These are phyloP conservation scores for Caerostris darwini DNA, from an alignment of 1,140 invertebrate genomes.

Conservation along the genomic window DNA sequence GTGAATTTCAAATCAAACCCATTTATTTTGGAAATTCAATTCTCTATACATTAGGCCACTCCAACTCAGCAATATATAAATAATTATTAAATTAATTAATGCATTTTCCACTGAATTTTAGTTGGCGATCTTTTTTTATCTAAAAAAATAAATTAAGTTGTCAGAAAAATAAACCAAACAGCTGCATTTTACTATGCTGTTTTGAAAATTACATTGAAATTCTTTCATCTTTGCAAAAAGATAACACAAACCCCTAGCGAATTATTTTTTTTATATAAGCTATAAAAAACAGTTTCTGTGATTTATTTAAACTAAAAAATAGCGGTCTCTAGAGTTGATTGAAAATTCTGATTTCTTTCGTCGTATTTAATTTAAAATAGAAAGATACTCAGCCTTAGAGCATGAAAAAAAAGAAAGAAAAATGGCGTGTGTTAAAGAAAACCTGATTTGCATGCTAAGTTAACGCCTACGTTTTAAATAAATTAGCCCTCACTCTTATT, in stretches of 20 bases:
- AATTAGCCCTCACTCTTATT: slow-evolving; percentile 3
- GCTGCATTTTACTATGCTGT: not conserved
- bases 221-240: not conserved
- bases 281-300: not conserved
- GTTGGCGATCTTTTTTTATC: no score
- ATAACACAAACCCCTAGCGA: not conserved
- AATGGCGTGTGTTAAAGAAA: not conserved
- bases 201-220: not conserved
- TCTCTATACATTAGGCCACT: no score
- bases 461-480: slow-evolving; percentile 49
- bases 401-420: not conserved
- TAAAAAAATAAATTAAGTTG: no score
- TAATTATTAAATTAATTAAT: no score
- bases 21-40: no score
- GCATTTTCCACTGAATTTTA: no score
- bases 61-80: no score
- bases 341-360: not conserved
- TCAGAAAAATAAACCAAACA: no score
- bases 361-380: not conserved
- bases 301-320: not conserved
- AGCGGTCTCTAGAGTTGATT: not conserved
- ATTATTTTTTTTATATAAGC: not conserved
- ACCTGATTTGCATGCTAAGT: slow-evolving; percentile 33
- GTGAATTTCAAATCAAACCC: no score
- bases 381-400: not conserved